A percentile compares a stretch with the other conserved stretches of the same genome.
These are phyloP conservation scores for Monomorium pharaonis DNA, from an alignment of 1,140 invertebrate genomes.

Conservation along the genomic window DNA sequence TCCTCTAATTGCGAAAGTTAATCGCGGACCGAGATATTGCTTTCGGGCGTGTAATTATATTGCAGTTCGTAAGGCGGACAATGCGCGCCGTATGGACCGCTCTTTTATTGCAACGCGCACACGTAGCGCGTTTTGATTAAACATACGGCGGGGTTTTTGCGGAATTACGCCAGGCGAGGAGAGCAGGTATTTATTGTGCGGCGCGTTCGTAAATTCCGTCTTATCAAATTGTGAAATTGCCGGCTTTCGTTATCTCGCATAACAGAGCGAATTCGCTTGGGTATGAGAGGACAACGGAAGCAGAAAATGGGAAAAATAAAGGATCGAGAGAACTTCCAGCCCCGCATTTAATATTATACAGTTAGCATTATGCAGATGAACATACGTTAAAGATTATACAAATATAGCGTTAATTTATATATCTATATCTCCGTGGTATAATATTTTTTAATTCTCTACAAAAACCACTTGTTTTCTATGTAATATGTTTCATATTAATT, in stretches of 20 bases:
- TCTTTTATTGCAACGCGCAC: conserved; percentile 13
- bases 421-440: not conserved
- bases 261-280: conserved; percentile 35
- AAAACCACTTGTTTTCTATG: not conserved
- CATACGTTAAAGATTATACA: not conserved
- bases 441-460: conserved; percentile 13
- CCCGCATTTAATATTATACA: conserved; percentile 25
- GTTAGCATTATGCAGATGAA: conserved; percentile 44
- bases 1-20: conserved; percentile 48
- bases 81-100: not conserved
- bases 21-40: conserved; percentile 34
- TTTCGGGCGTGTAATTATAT: conserved; percentile 55
- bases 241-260: conserved; percentile 53
- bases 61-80: conserved; percentile 22
- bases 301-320: conserved; percentile 48
- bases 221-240: conserved; percentile 61
- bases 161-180: conserved; percentile 24
- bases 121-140: conserved; percentile 38
- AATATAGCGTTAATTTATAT: conserved; percentile 19
- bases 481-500: not conserved
- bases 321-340: not conserved
- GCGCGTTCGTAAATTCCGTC: conserved; percentile 47
- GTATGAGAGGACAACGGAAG: conserved; percentile 26
- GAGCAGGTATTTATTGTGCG: conserved; percentile 45
- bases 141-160: conserved; percentile 33